A percentile compares a stretch with the other conserved stretches of the same genome.
Evolutionary conservation across 1,140 invertebrate genomes (phyloP).

Genomic region (Diorhabda sublineata): DNA sequence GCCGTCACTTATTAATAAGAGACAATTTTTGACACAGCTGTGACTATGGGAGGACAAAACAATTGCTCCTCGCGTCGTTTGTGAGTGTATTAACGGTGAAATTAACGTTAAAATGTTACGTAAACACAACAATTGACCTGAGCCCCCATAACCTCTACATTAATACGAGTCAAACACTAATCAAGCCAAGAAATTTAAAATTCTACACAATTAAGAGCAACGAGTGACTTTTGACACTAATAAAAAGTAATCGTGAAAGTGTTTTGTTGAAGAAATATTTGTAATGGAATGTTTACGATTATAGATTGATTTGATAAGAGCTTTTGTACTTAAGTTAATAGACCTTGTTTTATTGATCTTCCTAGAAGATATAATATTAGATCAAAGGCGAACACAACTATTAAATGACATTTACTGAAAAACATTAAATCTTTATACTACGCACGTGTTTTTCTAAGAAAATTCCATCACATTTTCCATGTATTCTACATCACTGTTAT

Average conservation of each 20-base stretch:
- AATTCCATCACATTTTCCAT: no score
- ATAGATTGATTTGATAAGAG: slow-evolving; percentile 2
- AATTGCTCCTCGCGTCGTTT: slow-evolving; percentile 26
- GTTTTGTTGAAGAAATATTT: background rate
- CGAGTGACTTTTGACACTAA: slow-evolving; percentile 32
- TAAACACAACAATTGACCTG: slow-evolving; percentile 38
- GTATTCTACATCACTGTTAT: no score
- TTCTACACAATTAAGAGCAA: slow-evolving; percentile 25
- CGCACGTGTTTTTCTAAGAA: no score
- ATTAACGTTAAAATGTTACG: slow-evolving; percentile 30
- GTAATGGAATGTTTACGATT: background rate
- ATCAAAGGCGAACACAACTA: background rate
- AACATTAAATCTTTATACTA: no score
- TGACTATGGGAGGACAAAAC: slow-evolving; percentile 24
- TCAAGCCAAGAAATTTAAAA: slow-evolving; percentile 25
- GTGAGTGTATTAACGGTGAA: slow-evolving; percentile 24
- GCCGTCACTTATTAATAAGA: slow-evolving; percentile 22
- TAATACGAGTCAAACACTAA: slow-evolving; percentile 36
- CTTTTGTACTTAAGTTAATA: background rate
- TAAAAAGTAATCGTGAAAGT: slow-evolving; percentile 7
- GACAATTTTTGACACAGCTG: slow-evolving; percentile 32
- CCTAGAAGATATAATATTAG: background rate
- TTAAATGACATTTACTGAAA: no score
- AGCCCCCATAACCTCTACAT: slow-evolving; percentile 36
- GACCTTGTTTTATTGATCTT: background rate